A percentile compares a stretch with the other conserved stretches of the same genome.
Conservation (phyloP, 2,888 invertebrate genomes). For the Patella depressa region DNA sequence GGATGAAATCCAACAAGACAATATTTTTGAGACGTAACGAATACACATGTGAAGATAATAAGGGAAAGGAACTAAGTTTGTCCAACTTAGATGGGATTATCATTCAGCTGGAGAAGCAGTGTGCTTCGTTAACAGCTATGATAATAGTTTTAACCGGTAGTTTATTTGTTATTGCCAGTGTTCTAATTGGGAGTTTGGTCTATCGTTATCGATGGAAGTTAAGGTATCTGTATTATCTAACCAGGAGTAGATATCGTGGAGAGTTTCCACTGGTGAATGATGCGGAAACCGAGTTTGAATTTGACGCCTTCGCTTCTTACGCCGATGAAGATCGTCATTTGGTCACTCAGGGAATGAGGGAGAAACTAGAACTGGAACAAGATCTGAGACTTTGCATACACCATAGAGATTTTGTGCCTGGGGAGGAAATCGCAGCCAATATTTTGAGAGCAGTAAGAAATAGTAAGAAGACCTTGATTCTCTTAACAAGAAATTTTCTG, state of each 20-base stretch:
- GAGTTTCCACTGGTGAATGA: constrained; percentile 17
- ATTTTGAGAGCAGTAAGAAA: constrained; percentile 34
- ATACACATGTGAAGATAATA: constrained; percentile 24
- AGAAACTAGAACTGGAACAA: constrained; percentile 27
- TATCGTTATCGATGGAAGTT: constrained; percentile 21
- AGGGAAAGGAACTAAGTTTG: background rate
- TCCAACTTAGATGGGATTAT: constrained; percentile 1
- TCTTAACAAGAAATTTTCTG: constrained; percentile 31
- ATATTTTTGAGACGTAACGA: constrained; percentile 17
- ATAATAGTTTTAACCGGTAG: constrained; percentile 12
- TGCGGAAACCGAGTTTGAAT: constrained; percentile 19
- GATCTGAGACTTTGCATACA: constrained; percentile 28
- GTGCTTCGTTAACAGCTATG: constrained; percentile 20
- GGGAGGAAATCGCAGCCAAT: constrained; percentile 32
- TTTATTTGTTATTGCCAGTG: constrained; percentile 15
- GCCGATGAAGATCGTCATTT: constrained; percentile 30
- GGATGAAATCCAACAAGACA: constrained; percentile 29
- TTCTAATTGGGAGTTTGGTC: constrained; percentile 19
- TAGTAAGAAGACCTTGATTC: constrained; percentile 30
- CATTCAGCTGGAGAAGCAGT: constrained; percentile 17
- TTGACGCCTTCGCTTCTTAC: constrained; percentile 36
- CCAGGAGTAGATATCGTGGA: constrained; percentile 10
- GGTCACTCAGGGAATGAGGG: constrained; percentile 16
- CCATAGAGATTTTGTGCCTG: constrained; percentile 34
- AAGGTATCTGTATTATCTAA: constrained; percentile 16